These are phyloP conservation scores for Harpalus rufipes DNA, from an alignment of 2,888 invertebrate genomes.

Conservation along the genomic window DNA sequence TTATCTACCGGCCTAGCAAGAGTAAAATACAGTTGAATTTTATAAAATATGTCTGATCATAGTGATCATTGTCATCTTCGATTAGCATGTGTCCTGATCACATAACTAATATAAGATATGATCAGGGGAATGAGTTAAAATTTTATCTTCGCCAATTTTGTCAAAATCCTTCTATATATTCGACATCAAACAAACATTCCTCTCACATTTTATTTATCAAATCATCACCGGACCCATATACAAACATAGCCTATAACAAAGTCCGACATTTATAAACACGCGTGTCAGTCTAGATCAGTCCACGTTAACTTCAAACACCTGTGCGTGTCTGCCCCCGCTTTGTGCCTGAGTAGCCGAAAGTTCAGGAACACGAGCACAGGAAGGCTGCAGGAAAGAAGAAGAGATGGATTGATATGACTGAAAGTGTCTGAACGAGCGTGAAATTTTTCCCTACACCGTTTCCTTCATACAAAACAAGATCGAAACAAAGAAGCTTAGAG, in stretches of 20 bases:
- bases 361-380: not conserved
- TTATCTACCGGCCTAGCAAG: too few relatives aligned
- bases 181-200: not conserved
- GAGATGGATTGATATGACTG: conserved; percentile 44
- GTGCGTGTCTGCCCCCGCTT: not conserved
- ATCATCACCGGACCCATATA: not conserved
- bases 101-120: too few relatives aligned
- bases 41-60: too few relatives aligned
- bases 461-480: conserved; percentile 22
- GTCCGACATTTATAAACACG: conserved; percentile 33
- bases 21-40: too few relatives aligned
- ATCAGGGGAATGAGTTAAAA: too few relatives aligned
- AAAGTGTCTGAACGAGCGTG: conserved; percentile 45
- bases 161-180: not conserved
- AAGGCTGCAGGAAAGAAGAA: conserved; percentile 14
- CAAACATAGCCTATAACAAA: conserved; percentile 20
- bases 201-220: not conserved
- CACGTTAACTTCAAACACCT: conserved; percentile 12
- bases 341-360: not conserved
- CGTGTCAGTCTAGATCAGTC: conserved; percentile 2
- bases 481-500: not conserved
- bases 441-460: not conserved
- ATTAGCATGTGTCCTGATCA: too few relatives aligned
- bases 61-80: too few relatives aligned
- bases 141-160: too few relatives aligned